Evolutionary conservation across 2,888 invertebrate genomes (phyloP).

Genomic region (Cabera pusaria): DNA sequence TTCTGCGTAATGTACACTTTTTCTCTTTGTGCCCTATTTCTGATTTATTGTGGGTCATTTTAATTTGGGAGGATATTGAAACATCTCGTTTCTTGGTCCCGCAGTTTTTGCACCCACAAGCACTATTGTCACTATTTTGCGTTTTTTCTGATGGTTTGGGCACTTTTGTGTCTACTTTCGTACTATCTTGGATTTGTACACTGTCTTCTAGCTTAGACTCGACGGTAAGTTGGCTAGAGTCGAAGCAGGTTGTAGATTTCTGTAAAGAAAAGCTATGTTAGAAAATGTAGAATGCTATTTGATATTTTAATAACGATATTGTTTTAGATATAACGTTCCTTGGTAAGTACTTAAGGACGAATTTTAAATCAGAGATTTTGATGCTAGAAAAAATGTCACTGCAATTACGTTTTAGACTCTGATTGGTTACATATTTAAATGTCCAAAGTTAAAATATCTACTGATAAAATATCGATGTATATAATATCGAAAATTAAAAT

Average conservation of each 20-base stretch:
- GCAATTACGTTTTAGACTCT: too few species aligned
- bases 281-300: neutral
- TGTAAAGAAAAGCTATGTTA: slow-evolving; percentile 44
- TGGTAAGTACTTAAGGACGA: too few species aligned
- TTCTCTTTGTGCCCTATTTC: slow-evolving; percentile 69
- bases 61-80: slow-evolving; percentile 68
- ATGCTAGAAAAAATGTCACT: too few species aligned
- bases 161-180: slow-evolving; percentile 20
- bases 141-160: slow-evolving; percentile 36
- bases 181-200: slow-evolving; percentile 6
- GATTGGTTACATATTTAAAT: too few species aligned
- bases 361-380: too few species aligned
- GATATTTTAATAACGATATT: too few species aligned
- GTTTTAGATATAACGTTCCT: too few species aligned
- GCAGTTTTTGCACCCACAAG: slow-evolving; percentile 51
- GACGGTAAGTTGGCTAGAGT: slow-evolving; percentile 63
- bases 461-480: too few species aligned
- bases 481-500: too few species aligned
- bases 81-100: slow-evolving; percentile 66
- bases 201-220: slow-evolving; percentile 24
- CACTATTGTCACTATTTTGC: slow-evolving; percentile 43
- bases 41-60: slow-evolving; percentile 73
- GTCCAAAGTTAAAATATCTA: too few species aligned
- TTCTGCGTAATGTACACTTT: slow-evolving; percentile 64
- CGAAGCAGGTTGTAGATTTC: slow-evolving; percentile 74